Evolutionary conservation across 2,113 vertebrate genomes (phyloP), one percentile per base, ranked within the genome.

Genomic region (Malurus cyaneus): DNA sequence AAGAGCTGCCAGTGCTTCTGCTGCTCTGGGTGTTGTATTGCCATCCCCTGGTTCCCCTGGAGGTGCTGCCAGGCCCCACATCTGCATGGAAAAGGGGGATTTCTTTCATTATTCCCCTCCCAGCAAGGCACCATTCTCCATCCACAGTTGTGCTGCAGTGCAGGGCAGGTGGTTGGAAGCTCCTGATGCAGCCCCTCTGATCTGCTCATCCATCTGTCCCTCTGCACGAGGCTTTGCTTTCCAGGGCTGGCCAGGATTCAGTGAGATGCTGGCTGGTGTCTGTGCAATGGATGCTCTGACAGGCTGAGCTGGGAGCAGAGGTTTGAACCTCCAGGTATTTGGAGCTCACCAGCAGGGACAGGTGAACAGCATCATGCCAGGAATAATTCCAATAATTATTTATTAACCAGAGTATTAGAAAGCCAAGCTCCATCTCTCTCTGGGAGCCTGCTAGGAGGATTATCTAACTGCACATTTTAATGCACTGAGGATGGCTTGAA

Each of bases 61-160:
- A 88, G 72, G 54, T 69, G 85, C 39, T 71, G 85, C 21, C 29
- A 36, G 67, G 57, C 57, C 39, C 32, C 26, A 79, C 1, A 41
- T 11, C 54, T 78, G 46, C 24, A 21, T 24, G 66, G 67, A 17
- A 56, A 66, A 46, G 14, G 20, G 23, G 7, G 0, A 44, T 62
- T 56, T 57, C 66, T 80, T 44, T 76, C 8, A 8, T 88, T 86
- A 14, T 54, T 72, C 47, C 74, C 20, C 15, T 84, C 42, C 46
- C 34, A 15, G 8, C 36, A 56, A 60, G 1, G 1, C 8, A 9
- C 39, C n/a, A 34, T 70, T 65, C 23, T 57, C 66, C 42, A 19
- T 18, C 9, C 1, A 0, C 25, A 53, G 15, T 9, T 19, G 9
- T 29, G 34, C 29, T 3, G 1, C 29, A 23, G 25, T 1, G 0